phyloP scores from a whole-genome alignment of 2,113 vertebrate genomes.

The Garra rufa region DNA sequence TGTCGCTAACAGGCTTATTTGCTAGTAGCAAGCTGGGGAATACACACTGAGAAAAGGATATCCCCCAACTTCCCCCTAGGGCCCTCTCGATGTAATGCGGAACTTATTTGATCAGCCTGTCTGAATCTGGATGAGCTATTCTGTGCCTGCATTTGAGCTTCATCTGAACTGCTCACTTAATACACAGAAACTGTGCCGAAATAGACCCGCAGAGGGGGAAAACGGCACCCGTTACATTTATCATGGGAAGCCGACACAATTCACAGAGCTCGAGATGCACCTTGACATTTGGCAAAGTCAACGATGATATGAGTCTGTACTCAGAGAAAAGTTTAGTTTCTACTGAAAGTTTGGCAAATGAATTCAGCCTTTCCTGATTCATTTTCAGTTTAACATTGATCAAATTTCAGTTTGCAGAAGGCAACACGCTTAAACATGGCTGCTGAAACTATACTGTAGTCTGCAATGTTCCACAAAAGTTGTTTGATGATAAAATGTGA shows the following conservation, averaged over 20 bases:
- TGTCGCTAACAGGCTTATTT: slow-evolving; percentile 25
- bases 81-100: slow-evolving; percentile 18
- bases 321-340: neutral
- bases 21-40: slow-evolving; percentile 19
- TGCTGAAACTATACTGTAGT: neutral
- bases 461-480: neutral
- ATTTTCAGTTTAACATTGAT: neutral
- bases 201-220: neutral
- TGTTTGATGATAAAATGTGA: neutral
- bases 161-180: neutral
- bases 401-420: slow-evolving; percentile 4
- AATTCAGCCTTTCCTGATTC: neutral
- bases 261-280: neutral
- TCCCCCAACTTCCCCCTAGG: slow-evolving; percentile 18
- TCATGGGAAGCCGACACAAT: neutral
- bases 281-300: neutral
- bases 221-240: neutral
- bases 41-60: slow-evolving; percentile 27
- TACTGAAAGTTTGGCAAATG: neutral
- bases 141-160: neutral
- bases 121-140: slow-evolving; percentile 26
- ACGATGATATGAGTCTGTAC: neutral
- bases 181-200: neutral
- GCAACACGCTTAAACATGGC: neutral
- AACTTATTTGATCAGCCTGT: slow-evolving; percentile 32